Conservation (phyloP, 2,888 invertebrate genomes). For the Lamproptera curius region DNA sequence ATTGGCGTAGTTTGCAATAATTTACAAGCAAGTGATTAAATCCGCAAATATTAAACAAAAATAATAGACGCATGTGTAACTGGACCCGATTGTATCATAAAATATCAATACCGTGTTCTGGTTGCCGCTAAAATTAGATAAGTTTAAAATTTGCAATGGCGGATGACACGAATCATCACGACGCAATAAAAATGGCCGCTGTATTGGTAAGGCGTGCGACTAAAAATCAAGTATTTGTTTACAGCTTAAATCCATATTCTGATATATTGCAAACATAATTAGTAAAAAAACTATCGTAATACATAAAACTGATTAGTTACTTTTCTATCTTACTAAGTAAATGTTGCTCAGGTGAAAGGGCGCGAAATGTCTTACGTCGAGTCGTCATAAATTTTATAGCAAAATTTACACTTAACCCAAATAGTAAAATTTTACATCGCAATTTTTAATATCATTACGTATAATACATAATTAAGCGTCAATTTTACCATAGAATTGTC, state of each 20-base stretch:
- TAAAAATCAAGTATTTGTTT: conserved; percentile 46
- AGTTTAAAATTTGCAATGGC: conserved; percentile 69
- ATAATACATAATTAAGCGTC: too few species aligned
- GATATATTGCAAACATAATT: not conserved
- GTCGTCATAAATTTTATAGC: conserved; percentile 12
- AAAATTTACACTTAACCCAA: too few species aligned
- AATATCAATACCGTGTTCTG: conserved; percentile 48
- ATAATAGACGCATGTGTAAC: conserved; percentile 53
- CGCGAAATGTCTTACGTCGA: conserved; percentile 60
- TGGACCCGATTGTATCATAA: conserved; percentile 40
- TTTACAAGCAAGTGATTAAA: conserved; percentile 56
- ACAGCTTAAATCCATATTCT: conserved; percentile 24
- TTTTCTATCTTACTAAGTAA: conserved; percentile 14
- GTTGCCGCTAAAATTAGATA: conserved; percentile 44
- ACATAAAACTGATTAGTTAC: conserved; percentile 1
- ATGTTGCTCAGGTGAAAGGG: conserved; percentile 61
- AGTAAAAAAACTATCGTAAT: not conserved
- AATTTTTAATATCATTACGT: too few species aligned
- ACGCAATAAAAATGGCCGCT: conserved; percentile 78
- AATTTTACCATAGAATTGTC: too few species aligned
- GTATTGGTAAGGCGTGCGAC: conserved; percentile 76
- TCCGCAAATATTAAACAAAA: conserved; percentile 46
- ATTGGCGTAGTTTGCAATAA: conserved; percentile 67
- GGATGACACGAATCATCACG: conserved; percentile 77
- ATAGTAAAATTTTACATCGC: too few species aligned